Conservation (phyloP, 1,140 invertebrate genomes). For the Zaprionus gabonicus region DNA sequence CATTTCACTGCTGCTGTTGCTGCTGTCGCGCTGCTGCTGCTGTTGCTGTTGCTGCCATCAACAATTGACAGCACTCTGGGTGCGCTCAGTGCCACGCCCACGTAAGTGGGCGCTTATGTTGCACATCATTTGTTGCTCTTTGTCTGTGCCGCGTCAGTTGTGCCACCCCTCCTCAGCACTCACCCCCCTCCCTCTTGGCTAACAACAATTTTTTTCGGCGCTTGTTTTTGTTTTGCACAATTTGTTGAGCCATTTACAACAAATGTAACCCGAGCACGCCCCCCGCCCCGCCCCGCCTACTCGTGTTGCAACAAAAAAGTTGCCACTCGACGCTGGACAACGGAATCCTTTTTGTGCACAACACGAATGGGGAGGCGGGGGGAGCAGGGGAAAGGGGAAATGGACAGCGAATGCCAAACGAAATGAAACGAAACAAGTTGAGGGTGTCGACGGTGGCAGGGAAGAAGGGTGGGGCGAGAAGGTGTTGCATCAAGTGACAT, state of each 20-base stretch:
- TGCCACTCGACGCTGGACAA: constrained; percentile 49
- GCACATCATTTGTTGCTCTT: constrained; percentile 52
- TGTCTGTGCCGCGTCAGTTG: constrained; percentile 4
- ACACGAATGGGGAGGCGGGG: constrained; percentile 17
- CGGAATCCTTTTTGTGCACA: constrained; percentile 56
- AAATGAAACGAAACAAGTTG: constrained; percentile 44
- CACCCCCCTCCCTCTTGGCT: not conserved
- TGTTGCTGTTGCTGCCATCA: constrained; percentile 8
- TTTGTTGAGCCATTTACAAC: constrained; percentile 61
- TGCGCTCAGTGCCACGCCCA: constrained; percentile 32
- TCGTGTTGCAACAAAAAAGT: constrained; percentile 16
- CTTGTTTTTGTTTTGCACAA: constrained; percentile 52
- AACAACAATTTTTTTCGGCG: constrained; percentile 25
- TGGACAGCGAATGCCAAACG: constrained; percentile 52
- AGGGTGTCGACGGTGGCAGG: not conserved
- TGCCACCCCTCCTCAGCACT: not conserved
- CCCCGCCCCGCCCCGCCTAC: not conserved
- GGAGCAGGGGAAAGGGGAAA: constrained; percentile 13
- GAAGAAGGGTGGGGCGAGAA: not conserved
- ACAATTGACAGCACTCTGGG: constrained; percentile 32
- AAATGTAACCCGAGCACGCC: constrained; percentile 42
- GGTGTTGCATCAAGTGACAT: constrained; percentile 51
- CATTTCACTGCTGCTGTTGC: not conserved
- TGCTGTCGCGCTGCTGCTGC: not conserved
- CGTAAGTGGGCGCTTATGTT: constrained; percentile 43